Evolutionary conservation across 2,113 vertebrate species (phyloP), one percentile per base, ranked within the genome.

Genomic region (Panurus biarmicus): DNA sequence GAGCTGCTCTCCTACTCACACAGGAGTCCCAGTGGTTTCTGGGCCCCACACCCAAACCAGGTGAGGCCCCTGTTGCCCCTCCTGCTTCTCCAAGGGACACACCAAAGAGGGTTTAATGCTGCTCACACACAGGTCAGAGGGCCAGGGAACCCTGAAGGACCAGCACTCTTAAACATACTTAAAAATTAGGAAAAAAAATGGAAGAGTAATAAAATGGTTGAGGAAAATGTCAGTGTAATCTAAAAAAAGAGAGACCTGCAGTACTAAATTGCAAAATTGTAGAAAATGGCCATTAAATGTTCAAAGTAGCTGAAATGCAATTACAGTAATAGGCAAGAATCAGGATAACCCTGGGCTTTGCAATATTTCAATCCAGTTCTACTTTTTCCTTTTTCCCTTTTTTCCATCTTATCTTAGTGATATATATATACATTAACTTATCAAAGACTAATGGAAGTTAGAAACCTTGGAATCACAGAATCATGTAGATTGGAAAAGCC

Each of bases 251-350:
- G 44, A 15, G 2, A 69, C 22, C 31, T 29, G 4, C 14, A 33
- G 26, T 7, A 54, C 13, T 50, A 60, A 85, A 72, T 24, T 38
- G 67, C 48, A 62, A 90, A 92, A 62, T 35, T 71, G 56, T 69
- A 51, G 51, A 88, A 91, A 93, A 86, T n/a, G 51, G 56, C 78
- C 31, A 42, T 80, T 74, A 31, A 33, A 12, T 48, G 80, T 85
- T 80, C 64, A 58, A 67, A 79, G 79, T 33, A 72, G 56, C 62
- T 67, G 91, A 92, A 85, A 79, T 36, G 54, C 86, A 71, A 69
- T 93, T 87, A 70, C 45, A 66, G 71, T 56, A 72, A 75, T 16
- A 40, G 53, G 19, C 53, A 89, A 62, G 81, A 85, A 87, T 82
- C 31, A 14, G 22, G n/a, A 9, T n/a, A 67, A 89, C 81, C 51